Percentiles rank a stretch among this genome's conserved stretches.
These are phyloP conservation scores for Alitta virens DNA, from an alignment of 2,888 invertebrate genomes.

Conservation along the genomic window DNA sequence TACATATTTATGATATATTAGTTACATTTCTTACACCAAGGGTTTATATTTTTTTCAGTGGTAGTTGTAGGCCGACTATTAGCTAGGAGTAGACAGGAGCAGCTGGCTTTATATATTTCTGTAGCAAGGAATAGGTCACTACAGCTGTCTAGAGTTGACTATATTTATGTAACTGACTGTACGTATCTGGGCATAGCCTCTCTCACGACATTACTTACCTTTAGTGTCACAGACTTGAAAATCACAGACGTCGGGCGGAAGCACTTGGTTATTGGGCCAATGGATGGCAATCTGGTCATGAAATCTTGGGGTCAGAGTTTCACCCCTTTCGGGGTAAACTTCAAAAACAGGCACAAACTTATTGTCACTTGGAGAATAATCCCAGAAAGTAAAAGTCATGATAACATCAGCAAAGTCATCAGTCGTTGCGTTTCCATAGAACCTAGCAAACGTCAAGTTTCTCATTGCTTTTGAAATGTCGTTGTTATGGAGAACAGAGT, in stretches of 20 bases:
- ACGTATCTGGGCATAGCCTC: neutral
- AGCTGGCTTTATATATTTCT: too few relatives aligned
- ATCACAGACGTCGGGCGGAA: constrained; percentile 7
- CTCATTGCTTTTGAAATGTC: neutral
- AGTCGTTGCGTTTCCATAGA: neutral
- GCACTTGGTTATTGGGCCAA: constrained; percentile 10
- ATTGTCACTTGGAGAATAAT: neutral
- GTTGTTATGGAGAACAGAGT: neutral
- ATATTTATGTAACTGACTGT: too few relatives aligned
- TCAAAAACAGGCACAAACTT: neutral
- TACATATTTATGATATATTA: too few relatives aligned
- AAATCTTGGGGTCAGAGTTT: neutral
- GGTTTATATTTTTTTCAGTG: too few relatives aligned
- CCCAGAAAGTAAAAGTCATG: neutral
- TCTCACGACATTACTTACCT: neutral
- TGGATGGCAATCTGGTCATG: neutral
- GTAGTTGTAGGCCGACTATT: too few relatives aligned
- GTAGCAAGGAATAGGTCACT: too few relatives aligned
- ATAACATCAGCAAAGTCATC: neutral
- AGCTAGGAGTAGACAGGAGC: too few relatives aligned
- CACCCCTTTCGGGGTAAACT: neutral
- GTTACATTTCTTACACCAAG: too few relatives aligned
- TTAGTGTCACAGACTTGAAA: neutral
- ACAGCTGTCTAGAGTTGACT: too few relatives aligned
- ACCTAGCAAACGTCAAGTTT: neutral